Evolutionary conservation across 2,113 vertebrate genomes (phyloP), one percentile per base, ranked within the genome.

Genomic region (Saguinus midas): DNA sequence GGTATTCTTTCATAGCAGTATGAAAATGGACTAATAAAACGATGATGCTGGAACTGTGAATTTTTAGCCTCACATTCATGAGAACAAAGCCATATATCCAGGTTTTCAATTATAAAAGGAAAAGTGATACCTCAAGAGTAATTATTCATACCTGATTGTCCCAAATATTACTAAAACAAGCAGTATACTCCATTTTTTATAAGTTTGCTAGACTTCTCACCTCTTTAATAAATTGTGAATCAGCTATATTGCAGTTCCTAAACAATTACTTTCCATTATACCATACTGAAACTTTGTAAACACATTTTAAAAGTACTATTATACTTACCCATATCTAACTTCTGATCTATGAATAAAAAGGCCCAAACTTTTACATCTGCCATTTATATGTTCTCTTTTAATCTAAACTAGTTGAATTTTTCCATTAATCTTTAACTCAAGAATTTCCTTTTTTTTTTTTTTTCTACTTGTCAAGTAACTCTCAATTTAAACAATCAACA

Each of bases 401-500:
- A 92, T 68, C 43, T 82, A 85, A 89, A 68, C 76, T 43, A 78
- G 13, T 8, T 48, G 40, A 82, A 96, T 90, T 81, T 96, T 29
- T 97, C 57, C 90, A 97, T 94, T 92, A 81, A 95, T 75, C 72
- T 96, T 97, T 96, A 90, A 88, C 64, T 37, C 52, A 64, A 91
- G 17, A 92, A 92, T 93, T 80, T 96, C 12, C 82, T 0, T 78
- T 81, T 83, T 52, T 78, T 81, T 83, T 52, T 83, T 52, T 79
- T 86, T 82, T 8, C 48, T 27, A 5, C 16, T 85, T 94, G 18
- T 61, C 17, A 92, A 76, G 32, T n/a, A 97, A 83, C 37, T 35
- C 18, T 91, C 17, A 92, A 73, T 76, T 94, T 48, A 93, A 92
- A 93, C 84, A 4, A 95, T 92, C 50, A 97, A 81, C 13, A 94